Percentiles rank a stretch among this genome's conserved stretches.
Evolutionary conservation across 2,113 vertebrate genomes (phyloP).

Genomic region (Oxyura jamaicensis): DNA sequence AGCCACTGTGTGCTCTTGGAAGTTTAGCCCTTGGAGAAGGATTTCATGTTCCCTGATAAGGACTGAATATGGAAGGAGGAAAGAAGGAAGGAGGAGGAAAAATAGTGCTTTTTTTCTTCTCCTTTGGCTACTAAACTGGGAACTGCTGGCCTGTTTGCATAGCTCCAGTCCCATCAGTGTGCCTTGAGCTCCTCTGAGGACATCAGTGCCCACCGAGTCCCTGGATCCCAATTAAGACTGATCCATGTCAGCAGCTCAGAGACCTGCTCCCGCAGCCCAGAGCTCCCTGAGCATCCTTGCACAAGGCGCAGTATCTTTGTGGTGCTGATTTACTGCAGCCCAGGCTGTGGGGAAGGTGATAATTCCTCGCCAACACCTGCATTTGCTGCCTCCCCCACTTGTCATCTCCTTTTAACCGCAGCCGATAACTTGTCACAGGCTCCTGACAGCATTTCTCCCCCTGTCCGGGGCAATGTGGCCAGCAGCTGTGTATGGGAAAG

Average conservation of each 20-base stretch:
- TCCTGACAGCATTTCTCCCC: neutral
- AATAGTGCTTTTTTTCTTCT: neutral
- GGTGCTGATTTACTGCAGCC: neutral
- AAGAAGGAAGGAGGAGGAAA: neutral
- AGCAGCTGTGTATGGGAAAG: slow-evolving; percentile 76
- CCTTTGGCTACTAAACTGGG: neutral
- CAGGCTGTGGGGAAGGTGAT: neutral
- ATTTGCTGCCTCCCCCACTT: neutral
- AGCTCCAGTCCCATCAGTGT: neutral
- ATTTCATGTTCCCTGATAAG: neutral
- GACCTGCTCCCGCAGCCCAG: neutral
- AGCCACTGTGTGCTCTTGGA: neutral
- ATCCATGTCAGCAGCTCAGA: neutral
- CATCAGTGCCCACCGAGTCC: accelerated
- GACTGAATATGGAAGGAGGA: neutral
- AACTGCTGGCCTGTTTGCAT: too few species aligned
- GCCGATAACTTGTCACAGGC: slow-evolving; percentile 17
- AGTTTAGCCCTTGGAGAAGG: neutral
- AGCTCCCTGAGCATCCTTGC: neutral
- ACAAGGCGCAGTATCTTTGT: neutral
- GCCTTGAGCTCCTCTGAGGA: neutral
- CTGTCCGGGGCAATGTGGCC: neutral
- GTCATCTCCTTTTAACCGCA: slow-evolving; percentile 3
- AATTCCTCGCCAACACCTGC: slow-evolving; percentile 19
- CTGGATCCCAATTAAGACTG: neutral